Percentiles rank a stretch among this genome's conserved stretches.
Conservation (phyloP, 2,888 invertebrate species). For the Catonia carolina region DNA sequence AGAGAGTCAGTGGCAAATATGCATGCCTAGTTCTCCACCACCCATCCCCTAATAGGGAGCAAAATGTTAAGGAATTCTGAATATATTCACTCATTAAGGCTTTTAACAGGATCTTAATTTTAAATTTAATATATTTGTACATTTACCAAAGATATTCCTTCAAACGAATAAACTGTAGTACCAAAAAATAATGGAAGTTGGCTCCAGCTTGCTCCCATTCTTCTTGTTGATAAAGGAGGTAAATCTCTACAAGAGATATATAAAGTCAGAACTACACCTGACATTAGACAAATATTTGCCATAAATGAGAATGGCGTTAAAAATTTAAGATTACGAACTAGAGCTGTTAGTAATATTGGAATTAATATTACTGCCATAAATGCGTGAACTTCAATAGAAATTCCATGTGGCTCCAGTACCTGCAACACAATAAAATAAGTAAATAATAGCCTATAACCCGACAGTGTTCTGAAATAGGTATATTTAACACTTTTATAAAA, state of each 20-base stretch:
- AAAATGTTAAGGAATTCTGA: too few relatives aligned
- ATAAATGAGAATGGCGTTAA: conserved; percentile 69
- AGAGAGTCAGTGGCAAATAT: too few relatives aligned
- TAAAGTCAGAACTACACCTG: conserved; percentile 67
- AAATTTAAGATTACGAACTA: conserved; percentile 68
- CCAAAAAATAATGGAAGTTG: conserved; percentile 80
- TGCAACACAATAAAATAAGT: too few relatives aligned
- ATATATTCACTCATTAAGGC: too few relatives aligned
- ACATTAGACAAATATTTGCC: conserved; percentile 68
- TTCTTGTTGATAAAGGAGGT: conserved; percentile 53
- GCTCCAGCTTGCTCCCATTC: conserved; percentile 48
- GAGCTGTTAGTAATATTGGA: conserved; percentile 63
- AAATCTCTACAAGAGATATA: conserved; percentile 67
- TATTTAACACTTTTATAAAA: too few relatives aligned
- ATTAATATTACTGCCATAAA: conserved; percentile 66
- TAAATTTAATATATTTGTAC: too few relatives aligned
- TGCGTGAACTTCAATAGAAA: conserved; percentile 55
- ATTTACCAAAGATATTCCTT: conserved; percentile 83
- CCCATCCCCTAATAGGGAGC: too few relatives aligned
- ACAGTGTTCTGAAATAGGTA: too few relatives aligned
- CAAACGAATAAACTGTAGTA: conserved; percentile 92
- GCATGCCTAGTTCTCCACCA: too few relatives aligned
- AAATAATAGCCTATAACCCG: too few relatives aligned
- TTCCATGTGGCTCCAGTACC: conserved; percentile 59
- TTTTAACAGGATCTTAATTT: too few relatives aligned